phyloP scores from a whole-genome alignment of 2,888 invertebrate genomes.

The Pomacea canaliculata region DNA sequence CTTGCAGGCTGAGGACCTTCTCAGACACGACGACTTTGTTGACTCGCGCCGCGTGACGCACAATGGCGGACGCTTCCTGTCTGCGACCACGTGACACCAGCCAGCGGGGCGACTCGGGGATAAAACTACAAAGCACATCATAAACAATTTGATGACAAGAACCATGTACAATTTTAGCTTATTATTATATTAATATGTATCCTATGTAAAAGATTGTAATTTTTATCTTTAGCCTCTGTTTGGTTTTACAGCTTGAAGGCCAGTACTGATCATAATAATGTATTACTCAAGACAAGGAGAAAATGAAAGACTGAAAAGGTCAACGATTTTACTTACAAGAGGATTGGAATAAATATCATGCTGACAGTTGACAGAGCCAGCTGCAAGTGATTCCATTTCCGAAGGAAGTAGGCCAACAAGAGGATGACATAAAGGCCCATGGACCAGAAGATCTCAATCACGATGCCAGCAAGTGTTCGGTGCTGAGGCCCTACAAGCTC shows the following conservation, averaged over 20 bases:
- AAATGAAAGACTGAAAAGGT: too few species aligned
- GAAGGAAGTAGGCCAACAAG: constrained; percentile 40
- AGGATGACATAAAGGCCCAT: constrained; percentile 51
- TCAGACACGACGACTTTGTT: constrained; percentile 51
- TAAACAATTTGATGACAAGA: not conserved
- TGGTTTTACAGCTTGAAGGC: too few species aligned
- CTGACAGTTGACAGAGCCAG: constrained; percentile 45
- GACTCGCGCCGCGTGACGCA: constrained; percentile 51
- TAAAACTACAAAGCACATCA: constrained; percentile 35
- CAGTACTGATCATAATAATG: too few species aligned
- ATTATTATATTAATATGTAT: too few species aligned
- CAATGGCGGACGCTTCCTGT: constrained; percentile 50
- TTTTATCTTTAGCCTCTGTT: too few species aligned
- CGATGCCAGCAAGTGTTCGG: constrained; percentile 63
- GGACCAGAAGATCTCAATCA: constrained; percentile 65
- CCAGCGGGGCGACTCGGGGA: constrained; percentile 65
- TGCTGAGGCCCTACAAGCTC: constrained; percentile 68
- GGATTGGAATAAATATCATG: constrained; percentile 17
- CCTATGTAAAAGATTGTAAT: too few species aligned
- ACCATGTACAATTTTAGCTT: too few species aligned
- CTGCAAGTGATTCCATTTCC: constrained; percentile 50
- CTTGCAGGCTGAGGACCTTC: constrained; percentile 29
- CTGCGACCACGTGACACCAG: constrained; percentile 47
- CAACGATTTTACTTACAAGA: not conserved
- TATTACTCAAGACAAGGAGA: too few species aligned